Conservation (phyloP, 92 coral and sea anemone species). For the Porites divaricata region DNA sequence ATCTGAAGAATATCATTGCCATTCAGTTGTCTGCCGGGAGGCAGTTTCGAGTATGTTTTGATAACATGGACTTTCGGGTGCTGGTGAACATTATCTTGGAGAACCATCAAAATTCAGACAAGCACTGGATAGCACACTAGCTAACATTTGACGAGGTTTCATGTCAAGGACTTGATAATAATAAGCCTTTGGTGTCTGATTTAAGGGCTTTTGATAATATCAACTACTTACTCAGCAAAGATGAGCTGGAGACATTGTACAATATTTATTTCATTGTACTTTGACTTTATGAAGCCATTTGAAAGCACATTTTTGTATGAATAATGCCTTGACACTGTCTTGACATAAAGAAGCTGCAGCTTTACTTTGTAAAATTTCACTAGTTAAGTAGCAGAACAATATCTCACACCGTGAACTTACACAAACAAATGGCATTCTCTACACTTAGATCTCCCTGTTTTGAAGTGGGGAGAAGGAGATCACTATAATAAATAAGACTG, state of each 20-base stretch:
- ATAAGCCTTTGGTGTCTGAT: slow-evolving; percentile 30
- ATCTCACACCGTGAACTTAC: not conserved
- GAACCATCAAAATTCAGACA: slow-evolving; percentile 53
- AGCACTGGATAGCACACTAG: slow-evolving; percentile 61
- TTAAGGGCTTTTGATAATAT: slow-evolving; percentile 40
- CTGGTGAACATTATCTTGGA: slow-evolving; percentile 42
- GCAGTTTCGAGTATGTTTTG: slow-evolving; percentile 47
- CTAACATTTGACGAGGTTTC: slow-evolving; percentile 53
- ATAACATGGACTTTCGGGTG: slow-evolving; percentile 55
- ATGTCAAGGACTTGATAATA: slow-evolving; percentile 46
- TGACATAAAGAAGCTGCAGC: not conserved
- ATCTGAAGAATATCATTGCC: slow-evolving; percentile 25
- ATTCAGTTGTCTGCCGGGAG: slow-evolving; percentile 32
- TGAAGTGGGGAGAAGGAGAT: not conserved
- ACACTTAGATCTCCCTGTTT: slow-evolving; percentile 1
- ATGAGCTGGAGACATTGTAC: slow-evolving; percentile 34
- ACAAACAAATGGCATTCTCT: not conserved
- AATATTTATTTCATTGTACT: slow-evolving; percentile 17
- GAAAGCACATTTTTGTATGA: not conserved
- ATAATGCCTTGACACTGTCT: not conserved
- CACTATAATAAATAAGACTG: not conserved
- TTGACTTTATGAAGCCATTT: slow-evolving; percentile 12
- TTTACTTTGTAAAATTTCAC: not conserved
- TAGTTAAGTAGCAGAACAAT: not conserved
- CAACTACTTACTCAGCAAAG: slow-evolving; percentile 38